Evolutionary conservation across 2,888 invertebrate species (phyloP), one percentile per base, ranked within the genome.

Genomic region (Cistogaster globosa): DNA sequence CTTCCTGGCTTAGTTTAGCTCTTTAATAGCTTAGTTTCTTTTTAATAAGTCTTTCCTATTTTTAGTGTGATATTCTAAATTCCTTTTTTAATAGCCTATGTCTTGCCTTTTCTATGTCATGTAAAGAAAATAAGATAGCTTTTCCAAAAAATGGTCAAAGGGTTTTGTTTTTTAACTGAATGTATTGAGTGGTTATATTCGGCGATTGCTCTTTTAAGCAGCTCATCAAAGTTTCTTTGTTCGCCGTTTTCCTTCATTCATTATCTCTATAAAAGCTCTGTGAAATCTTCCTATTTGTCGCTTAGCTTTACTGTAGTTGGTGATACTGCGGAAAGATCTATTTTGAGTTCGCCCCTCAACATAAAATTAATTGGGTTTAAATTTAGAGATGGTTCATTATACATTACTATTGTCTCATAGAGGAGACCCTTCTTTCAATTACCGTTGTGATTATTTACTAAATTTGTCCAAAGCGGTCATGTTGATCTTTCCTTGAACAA

Each of bases 201-300:
- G 7, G 83, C 38, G 0, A 86, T 63, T 1, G 86, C 72, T 65
- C 83, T 68, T 48, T 85, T 69, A 9, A 87, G 62, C 12, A 87
- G 32, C 63, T 84, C 83, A 1, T 84, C 75, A 45, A 87, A 87
- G 16, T 55, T 68, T 4, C 83, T 74, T 36, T 76, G 22, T 18
- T 26, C 57, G 8, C 71, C 67, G 32, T 84, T 78, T 4, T 36
- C 36, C 36, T 87, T 87, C 7, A 87, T 57, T 20, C 87, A 88
- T 51, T 87, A 88, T 86, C 60, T 88, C 87, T 0, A 84, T 55
- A 1, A 87, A 38, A 4, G 87, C 87, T 2, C 87, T 87, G 45
- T 87, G 88, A 14, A 88, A 86, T 20, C 86, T 42, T 62, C 88
- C 87, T 12, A 85, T 20, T 18, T 81, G 84, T n/a, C 69, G 87